These are phyloP conservation scores for Agrochola lychnidis DNA, from an alignment of 2,888 invertebrate genomes.

Conservation along the genomic window DNA sequence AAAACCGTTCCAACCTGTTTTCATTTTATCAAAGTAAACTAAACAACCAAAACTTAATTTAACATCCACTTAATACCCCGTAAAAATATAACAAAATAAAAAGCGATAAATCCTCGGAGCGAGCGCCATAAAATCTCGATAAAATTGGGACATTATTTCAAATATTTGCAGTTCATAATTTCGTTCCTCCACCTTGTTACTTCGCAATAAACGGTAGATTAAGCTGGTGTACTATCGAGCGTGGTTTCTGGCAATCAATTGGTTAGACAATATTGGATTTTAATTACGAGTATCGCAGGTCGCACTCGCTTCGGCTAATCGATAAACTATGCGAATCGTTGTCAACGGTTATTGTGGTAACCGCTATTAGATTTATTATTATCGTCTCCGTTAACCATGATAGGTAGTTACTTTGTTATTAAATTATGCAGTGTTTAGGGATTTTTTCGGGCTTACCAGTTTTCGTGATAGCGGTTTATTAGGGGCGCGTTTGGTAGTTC, in stretches of 20 bases:
- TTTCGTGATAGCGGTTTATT: constrained; percentile 26
- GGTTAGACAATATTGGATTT: constrained; percentile 90
- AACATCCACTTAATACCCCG: constrained; percentile 17
- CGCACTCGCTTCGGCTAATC: constrained; percentile 77
- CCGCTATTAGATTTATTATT: constrained; percentile 74
- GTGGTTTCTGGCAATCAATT: constrained; percentile 86
- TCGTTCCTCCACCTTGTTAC: constrained; percentile 62
- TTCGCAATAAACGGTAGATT: constrained; percentile 69
- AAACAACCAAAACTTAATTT: constrained; percentile 44
- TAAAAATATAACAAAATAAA: constrained; percentile 52
- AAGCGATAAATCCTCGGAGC: constrained; percentile 42
- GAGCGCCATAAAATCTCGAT: constrained; percentile 52
- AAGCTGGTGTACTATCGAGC: constrained; percentile 68
- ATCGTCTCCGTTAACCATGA: constrained; percentile 61
- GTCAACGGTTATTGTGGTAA: constrained; percentile 77
- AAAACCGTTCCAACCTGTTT: constrained; percentile 4
- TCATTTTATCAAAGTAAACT: constrained; percentile 23
- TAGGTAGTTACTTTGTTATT: constrained; percentile 52
- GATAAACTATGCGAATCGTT: constrained; percentile 76
- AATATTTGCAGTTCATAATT: constrained; percentile 67
- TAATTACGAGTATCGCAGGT: constrained; percentile 88
- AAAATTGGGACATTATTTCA: constrained; percentile 60
- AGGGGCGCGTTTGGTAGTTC: neutral
- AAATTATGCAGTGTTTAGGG: constrained; percentile 38
- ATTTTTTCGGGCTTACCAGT: constrained; percentile 13